Evolutionary conservation across 2,888 invertebrate genomes (phyloP), one percentile per base, ranked within the genome.

Genomic region (Catocala sponsa): DNA sequence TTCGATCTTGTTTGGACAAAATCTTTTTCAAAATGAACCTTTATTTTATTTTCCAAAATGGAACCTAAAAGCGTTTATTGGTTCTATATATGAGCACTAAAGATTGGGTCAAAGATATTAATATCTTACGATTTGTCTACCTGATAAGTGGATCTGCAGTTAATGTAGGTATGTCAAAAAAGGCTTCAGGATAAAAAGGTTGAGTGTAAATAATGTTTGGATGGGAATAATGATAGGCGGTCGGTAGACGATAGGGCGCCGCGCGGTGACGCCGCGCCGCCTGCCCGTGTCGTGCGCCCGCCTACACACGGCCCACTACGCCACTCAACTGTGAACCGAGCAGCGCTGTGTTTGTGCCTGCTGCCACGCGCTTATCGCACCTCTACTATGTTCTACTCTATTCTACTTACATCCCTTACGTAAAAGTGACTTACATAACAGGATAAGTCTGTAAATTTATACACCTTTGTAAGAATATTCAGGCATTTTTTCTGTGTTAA

Each of bases 171-270:
- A 69, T 65, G 65, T 67, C 64, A 59, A 72, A 76, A 74, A 68
- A 64, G 65, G 66, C 67, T 75, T 78, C 67, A 74, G 74, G 77
- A 72, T 71, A 72, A 77, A 76, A 77, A 74, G 70, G 65, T 72
- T 48, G 71, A 70, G 68, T 71, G 74, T 71, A 78, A 75, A 76
- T 74, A 76, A 73, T 72, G 82, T 82, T 87, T 83, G 83, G 87
- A 85, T 85, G 87, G 84, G 79, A 87, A 85, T 86, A 88, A 87
- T 89, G 88, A 87, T 86, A 89, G 88, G 87, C 86, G 84, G 86
- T 61, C 78, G 88, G 92, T 85, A 93, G 93, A 93, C 94, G 87
- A 81, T 77, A 91, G 92, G 94, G 93, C 94, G 94, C 94, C 94
- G 87, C 72, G 80, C 76, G 65, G 77, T 75, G 90, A 81, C 91